Percentiles rank a stretch among this genome's conserved stretches.
Conservation (phyloP, 1,140 invertebrate genomes). For the Dryas iulia region DNA sequence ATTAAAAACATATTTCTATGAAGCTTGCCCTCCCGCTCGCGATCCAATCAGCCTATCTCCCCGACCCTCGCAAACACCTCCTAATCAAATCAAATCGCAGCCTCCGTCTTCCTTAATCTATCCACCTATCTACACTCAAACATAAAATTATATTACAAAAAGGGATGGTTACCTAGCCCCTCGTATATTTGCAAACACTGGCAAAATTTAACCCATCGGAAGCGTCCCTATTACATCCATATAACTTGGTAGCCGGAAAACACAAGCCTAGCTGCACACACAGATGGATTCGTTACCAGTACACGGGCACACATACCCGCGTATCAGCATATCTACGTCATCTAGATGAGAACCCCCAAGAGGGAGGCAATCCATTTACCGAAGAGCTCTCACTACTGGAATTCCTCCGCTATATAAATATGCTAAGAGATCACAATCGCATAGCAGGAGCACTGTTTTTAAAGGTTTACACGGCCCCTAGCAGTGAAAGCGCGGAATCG, state of each 20-base stretch:
- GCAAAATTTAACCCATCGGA: constrained; percentile 75
- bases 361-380: constrained; percentile 79
- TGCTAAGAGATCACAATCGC: constrained; percentile 75
- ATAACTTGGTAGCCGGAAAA: constrained; percentile 60
- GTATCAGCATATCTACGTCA: constrained; percentile 78
- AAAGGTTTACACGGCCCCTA: constrained; percentile 80
- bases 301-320: constrained; percentile 59
- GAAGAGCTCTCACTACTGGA: constrained; percentile 48
- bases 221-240: constrained; percentile 59
- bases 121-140: constrained; percentile 75
- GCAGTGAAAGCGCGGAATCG: constrained; percentile 80
- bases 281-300: constrained; percentile 46
- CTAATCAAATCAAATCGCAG: constrained; percentile 80
- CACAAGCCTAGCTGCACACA: constrained; percentile 54
- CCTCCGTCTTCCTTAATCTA: constrained; percentile 77
- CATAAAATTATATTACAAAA: constrained; percentile 79
- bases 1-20: constrained; percentile 80
- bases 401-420: constrained; percentile 60
- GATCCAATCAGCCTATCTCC: constrained; percentile 77
- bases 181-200: constrained; percentile 77
- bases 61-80: constrained; percentile 72
- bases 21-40: constrained; percentile 47
- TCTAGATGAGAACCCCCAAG: constrained; percentile 78
- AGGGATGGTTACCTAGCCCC: constrained; percentile 73
- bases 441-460: constrained; percentile 69